Percentiles rank a stretch among this genome's conserved stretches.
These are phyloP conservation scores for Oryctes rhinoceros DNA, from an alignment of 1,140 invertebrate species.

Conservation along the genomic window DNA sequence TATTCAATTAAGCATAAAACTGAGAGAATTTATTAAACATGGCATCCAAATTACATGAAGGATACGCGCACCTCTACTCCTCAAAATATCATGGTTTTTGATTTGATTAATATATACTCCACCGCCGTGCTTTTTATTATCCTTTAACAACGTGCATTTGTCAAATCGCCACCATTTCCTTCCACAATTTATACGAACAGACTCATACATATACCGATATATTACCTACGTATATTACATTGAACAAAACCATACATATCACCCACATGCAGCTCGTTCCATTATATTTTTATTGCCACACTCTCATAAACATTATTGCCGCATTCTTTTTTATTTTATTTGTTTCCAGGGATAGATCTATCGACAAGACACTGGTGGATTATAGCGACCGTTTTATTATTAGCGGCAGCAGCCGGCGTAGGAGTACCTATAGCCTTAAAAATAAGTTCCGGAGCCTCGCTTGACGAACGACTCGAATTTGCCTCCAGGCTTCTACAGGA, in stretches of 20 bases:
- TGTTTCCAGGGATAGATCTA: constrained; percentile 62
- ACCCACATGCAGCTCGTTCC: not conserved
- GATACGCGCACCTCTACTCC: not conserved
- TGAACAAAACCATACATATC: not conserved
- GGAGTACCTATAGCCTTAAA: constrained; percentile 72
- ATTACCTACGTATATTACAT: constrained; percentile 11
- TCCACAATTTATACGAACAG: constrained; percentile 12
- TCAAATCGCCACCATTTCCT: constrained; percentile 21
- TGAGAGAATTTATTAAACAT: not conserved
- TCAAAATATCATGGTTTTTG: not conserved
- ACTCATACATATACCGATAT: constrained; percentile 26
- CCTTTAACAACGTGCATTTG: constrained; percentile 22
- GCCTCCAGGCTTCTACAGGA: constrained; percentile 69
- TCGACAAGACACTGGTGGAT: constrained; percentile 70
- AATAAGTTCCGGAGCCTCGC: constrained; percentile 70
- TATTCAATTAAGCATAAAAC: too few species aligned
- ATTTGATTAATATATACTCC: constrained; percentile 23
- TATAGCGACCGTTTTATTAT: constrained; percentile 70
- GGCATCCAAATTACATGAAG: not conserved
- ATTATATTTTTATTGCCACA: constrained; percentile 33
- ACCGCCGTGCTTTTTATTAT: not conserved
- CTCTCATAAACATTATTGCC: constrained; percentile 36
- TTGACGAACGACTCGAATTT: constrained; percentile 71
- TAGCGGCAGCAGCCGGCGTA: constrained; percentile 72
- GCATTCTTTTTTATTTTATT: constrained; percentile 41